Evolutionary conservation across 1,140 invertebrate genomes (phyloP).

Genomic region (Drosophila ambigua): DNA sequence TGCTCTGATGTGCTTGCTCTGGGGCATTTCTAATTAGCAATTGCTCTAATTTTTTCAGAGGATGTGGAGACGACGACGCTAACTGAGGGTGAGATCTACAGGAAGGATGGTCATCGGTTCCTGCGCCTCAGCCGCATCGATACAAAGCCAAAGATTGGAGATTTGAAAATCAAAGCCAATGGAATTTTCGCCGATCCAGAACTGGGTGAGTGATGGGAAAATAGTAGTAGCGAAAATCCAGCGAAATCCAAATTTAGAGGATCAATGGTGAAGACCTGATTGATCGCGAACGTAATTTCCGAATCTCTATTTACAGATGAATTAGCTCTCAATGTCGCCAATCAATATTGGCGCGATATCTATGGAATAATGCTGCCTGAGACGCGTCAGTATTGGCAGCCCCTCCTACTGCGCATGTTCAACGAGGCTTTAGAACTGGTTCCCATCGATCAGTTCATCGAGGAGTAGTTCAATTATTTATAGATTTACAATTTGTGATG

Average conservation of each 20-base stretch:
- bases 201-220: conserved; percentile 57
- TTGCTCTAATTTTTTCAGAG: conserved; percentile 30
- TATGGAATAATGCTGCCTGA: conserved; percentile 76
- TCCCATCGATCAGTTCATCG: conserved; percentile 68
- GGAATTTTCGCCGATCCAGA: conserved; percentile 79
- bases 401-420: conserved; percentile 59
- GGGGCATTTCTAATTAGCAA: background rate
- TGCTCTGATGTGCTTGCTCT: background rate
- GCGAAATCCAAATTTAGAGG: too few relatives aligned
- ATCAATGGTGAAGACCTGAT: too few relatives aligned
- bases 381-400: conserved; percentile 72
- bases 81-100: conserved; percentile 61
- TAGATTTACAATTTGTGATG: conserved; percentile 32
- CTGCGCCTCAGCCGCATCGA: conserved; percentile 61
- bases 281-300: background rate
- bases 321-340: conserved; percentile 71
- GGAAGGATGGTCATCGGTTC: conserved; percentile 60
- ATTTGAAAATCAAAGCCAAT: conserved; percentile 71
- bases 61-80: conserved; percentile 56
- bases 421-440: conserved; percentile 67
- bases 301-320: conserved; percentile 52
- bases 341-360: conserved; percentile 81
- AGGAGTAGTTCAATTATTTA: conserved; percentile 23
- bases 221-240: background rate
- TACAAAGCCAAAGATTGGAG: conserved; percentile 58